These are phyloP conservation scores for Tinamus guttatus DNA, from an alignment of 2,113 vertebrate genomes.

Conservation along the genomic window DNA sequence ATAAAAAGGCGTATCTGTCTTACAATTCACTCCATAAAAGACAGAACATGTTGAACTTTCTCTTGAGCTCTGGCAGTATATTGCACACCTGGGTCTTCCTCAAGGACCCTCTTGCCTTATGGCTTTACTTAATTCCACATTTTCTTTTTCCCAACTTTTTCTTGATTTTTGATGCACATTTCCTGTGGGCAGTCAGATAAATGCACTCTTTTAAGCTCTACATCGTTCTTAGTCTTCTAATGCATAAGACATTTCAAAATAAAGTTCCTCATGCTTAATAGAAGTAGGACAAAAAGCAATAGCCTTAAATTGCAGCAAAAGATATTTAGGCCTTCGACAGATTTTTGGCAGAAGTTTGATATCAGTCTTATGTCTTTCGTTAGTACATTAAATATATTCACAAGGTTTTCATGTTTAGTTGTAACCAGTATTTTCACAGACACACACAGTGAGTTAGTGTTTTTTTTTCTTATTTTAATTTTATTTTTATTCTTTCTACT, in stretches of 20 bases:
- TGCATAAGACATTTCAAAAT: background rate
- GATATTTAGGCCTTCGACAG: background rate
- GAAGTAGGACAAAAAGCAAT: background rate
- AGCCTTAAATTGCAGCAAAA: background rate
- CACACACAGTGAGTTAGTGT: no score
- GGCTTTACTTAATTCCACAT: background rate
- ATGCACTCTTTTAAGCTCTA: background rate
- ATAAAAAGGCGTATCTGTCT: background rate
- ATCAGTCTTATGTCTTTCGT: conserved; percentile 24
- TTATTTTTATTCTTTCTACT: background rate
- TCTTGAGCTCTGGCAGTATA: background rate
- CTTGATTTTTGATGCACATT: background rate
- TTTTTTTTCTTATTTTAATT: background rate
- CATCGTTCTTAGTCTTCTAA: background rate
- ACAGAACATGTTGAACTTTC: background rate
- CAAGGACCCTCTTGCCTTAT: fast-evolving
- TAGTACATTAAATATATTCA: background rate
- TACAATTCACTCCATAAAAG: background rate
- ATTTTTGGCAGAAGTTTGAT: conserved; percentile 19
- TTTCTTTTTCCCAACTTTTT: background rate
- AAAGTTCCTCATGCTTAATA: background rate
- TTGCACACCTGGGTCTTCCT: fast-evolving
- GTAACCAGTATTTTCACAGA: background rate
- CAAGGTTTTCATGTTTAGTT: no score
- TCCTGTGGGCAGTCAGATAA: background rate